Conservation (phyloP, 2,113 vertebrate genomes). For the human (Homo sapiens) region GRCh38 chr9:134447001-134447500, state of each 20-base stretch:
- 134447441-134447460: background rate
- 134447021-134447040: background rate
- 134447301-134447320: background rate
- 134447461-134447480: background rate
- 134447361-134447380: background rate
- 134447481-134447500: background rate
- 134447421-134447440: background rate
- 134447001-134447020: background rate
- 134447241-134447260: background rate
- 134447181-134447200: background rate
- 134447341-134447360: background rate
- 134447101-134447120: background rate
- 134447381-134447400: background rate
- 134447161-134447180: background rate
- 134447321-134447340: background rate
- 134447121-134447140: background rate
- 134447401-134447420: background rate
- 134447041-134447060: background rate
- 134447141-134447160: background rate
- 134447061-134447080: background rate
- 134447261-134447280: background rate
- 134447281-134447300: background rate
- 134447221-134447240: background rate
- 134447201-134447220: background rate
- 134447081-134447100: background rate